Evolutionary conservation across 2,797 vertebrate genomes (phyloP).

Genomic region (Labeo calbasu): DNA sequence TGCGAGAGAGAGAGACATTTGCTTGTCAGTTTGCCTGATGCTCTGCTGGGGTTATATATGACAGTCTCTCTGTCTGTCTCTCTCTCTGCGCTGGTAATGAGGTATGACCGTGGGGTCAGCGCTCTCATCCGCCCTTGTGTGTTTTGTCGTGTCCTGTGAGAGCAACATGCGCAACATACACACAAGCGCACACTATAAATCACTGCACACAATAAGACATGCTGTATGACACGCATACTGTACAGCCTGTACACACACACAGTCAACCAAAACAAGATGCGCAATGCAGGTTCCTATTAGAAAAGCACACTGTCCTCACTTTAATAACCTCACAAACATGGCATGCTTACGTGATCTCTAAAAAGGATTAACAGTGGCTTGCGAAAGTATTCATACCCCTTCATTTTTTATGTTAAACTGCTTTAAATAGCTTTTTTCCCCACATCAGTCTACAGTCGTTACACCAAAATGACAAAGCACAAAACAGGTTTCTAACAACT

Average conservation of each 20-base stretch:
- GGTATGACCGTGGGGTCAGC: slow-evolving; percentile 48
- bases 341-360: not conserved
- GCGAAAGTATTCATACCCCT: no score
- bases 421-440: no score
- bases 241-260: not conserved
- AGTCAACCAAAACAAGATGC: not conserved
- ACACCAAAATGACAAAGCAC: no score
- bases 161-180: slow-evolving; percentile 22
- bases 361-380: not conserved
- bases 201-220: slow-evolving; percentile 15
- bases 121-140: slow-evolving; percentile 31
- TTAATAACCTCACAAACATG: not conserved
- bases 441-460: no score
- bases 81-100: slow-evolving; percentile 40
- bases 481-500: no score
- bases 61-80: slow-evolving; percentile 18
- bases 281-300: not conserved
- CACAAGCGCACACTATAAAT: slow-evolving; percentile 27
- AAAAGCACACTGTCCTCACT: not conserved
- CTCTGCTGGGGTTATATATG: slow-evolving; percentile 55
- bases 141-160: slow-evolving; percentile 41
- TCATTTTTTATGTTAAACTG: no score
- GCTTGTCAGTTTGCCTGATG: slow-evolving; percentile 41
- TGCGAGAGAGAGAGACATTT: slow-evolving; percentile 27
- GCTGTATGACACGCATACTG: not conserved